A percentile compares a stretch with the other conserved stretches of the same genome.
These are phyloP conservation scores for Iphiclides podalirius DNA, from an alignment of 2,888 invertebrate genomes.

Conservation along the genomic window DNA sequence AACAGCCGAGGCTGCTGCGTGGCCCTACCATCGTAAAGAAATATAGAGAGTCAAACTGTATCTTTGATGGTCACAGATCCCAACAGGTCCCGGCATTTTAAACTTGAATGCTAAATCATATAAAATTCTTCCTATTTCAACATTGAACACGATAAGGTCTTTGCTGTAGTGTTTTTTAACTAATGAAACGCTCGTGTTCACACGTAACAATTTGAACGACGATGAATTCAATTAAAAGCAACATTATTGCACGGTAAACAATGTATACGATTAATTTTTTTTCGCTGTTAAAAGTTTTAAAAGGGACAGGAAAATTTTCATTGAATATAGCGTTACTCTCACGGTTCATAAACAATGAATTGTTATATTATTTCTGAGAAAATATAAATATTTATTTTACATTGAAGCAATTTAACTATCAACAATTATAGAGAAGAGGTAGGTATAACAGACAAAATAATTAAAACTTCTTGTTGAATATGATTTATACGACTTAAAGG, in stretches of 20 bases:
- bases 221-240: constrained; percentile 14
- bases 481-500: too few relatives aligned
- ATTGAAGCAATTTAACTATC: too few relatives aligned
- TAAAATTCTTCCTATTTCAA: constrained; percentile 68
- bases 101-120: constrained; percentile 42
- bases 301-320: constrained; percentile 12
- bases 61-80: too few relatives aligned
- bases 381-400: too few relatives aligned
- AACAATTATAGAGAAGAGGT: too few relatives aligned
- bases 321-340: background rate
- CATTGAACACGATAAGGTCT: constrained; percentile 68
- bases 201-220: constrained; percentile 47
- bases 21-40: too few relatives aligned
- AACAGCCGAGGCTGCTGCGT: too few relatives aligned
- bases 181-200: constrained; percentile 37
- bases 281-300: constrained; percentile 4
- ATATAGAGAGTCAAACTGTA: too few relatives aligned
- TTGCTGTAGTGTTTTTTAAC: constrained; percentile 55
- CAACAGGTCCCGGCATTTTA: too few relatives aligned
- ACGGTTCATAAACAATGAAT: constrained; percentile 7
- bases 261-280: constrained; percentile 2
- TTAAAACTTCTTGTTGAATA: too few relatives aligned
- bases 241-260: constrained; percentile 14
- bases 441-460: too few relatives aligned
- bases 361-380: too few relatives aligned